Evolutionary conservation across 2,113 vertebrate genomes (phyloP), one percentile per base, ranked within the genome.

Genomic region (Macquaria australasica): DNA sequence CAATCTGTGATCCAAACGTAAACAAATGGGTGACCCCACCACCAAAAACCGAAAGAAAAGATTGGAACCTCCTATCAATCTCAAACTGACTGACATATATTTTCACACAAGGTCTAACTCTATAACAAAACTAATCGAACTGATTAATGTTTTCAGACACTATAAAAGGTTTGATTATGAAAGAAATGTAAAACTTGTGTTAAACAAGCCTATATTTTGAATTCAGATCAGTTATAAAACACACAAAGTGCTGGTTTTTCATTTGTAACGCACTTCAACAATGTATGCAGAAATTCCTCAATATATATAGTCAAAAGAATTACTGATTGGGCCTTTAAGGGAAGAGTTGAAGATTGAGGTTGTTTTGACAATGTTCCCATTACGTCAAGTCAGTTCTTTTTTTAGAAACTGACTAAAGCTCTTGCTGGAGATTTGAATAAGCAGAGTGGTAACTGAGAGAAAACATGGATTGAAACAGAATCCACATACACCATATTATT

Each of bases 321-420:
- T 31, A 45, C 45, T 51, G 31, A 86, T 73, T 58, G 71, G 71
- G 72, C 37, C 82, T 82, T 77, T 59, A 77, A 83, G 68, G 77
- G 66, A 64, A 16, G 67, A 77, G 34, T 86, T 77, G 25, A 79
- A 63, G 68, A 84, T 43, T 82, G 66, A 73, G 66, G 62, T 70
- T 77, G 45, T 77, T 87, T 81, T 83, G 73, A 83, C 84, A 87
- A 82, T 62, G 89, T 86, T 90, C 85, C 81, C 85, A 93, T 88
- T 89, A 81, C 56, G 78, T 88, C 88, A 90, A 89, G 50, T 85
- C 84, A 43, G 77, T 82, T 59, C 68, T 82, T 87, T 87, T 89
- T 89, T 90, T 88, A 81, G 77, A 82, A 67, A 53, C 51, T 31
- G 67, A 87, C 82, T 77, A 23, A 89, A 88, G 87, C 76, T 79